Conservation (phyloP, 2,113 vertebrate genomes). For the Micromys minutus region DNA sequence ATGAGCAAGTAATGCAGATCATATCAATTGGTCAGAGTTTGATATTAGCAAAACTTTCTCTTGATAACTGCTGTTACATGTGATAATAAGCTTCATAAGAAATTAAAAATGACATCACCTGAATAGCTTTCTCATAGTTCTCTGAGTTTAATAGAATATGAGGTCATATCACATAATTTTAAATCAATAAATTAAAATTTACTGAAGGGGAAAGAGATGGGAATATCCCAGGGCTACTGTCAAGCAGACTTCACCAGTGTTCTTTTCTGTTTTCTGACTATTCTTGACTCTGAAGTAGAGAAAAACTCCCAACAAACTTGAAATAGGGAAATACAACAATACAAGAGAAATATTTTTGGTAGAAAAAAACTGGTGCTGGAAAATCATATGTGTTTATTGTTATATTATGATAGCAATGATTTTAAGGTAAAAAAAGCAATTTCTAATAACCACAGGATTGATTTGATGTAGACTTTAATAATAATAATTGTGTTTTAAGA, state of each 20-base stretch:
- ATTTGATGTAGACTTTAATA: not conserved
- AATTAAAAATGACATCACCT: not conserved
- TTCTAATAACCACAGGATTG: not conserved
- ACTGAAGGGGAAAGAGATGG: not conserved
- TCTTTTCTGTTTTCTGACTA: not conserved
- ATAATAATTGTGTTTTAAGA: not conserved
- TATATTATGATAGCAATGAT: not conserved
- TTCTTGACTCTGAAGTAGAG: not conserved
- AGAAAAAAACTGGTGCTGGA: not conserved
- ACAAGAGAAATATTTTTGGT: not conserved
- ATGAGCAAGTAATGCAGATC: not conserved
- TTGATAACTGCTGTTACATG: not conserved
- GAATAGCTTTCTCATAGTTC: constrained; percentile 17
- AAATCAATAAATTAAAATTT: constrained; percentile 4
- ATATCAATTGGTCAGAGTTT: not conserved
- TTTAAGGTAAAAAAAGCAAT: not conserved
- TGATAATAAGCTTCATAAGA: not conserved
- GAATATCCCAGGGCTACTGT: not conserved
- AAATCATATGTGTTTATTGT: not conserved
- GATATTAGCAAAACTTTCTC: not conserved
- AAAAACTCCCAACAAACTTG: not conserved
- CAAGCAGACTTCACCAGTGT: not conserved
- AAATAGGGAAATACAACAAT: not conserved
- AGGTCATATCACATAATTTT: constrained; percentile 36
- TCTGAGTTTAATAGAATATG: not conserved